phyloP scores from a whole-genome alignment of 35 echinoderm and acorn worm genomes.

The Holothuria glaberrima region DNA sequence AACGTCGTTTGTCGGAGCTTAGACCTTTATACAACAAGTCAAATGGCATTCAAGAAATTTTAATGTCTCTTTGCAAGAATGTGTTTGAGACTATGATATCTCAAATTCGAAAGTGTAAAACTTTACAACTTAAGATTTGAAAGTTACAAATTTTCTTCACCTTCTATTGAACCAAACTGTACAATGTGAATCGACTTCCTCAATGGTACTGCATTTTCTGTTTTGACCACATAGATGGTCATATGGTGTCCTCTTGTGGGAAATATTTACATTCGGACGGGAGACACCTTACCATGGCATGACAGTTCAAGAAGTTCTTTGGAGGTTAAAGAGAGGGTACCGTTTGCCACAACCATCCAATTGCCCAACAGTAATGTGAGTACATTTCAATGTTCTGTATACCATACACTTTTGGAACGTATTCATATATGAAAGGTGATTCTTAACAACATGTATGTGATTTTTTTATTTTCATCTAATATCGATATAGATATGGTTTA shows the following conservation, averaged over 20 bases:
- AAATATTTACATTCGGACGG: slow-evolving; percentile 24
- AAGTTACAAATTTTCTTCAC: no score
- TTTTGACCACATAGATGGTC: slow-evolving; percentile 34
- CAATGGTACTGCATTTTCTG: neutral
- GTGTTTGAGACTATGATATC: no score
- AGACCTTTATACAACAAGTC: no score
- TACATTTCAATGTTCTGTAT: no score
- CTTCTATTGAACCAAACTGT: no score
- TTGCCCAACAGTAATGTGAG: neutral
- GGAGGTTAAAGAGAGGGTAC: neutral
- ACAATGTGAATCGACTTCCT: no score
- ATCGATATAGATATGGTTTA: neutral
- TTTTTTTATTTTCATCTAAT: neutral
- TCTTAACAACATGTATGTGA: neutral
- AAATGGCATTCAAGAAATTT: no score
- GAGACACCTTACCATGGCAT: slow-evolving; percentile 26
- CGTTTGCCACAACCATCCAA: slow-evolving; percentile 3
- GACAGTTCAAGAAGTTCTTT: neutral
- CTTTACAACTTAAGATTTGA: no score
- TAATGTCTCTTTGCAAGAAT: no score
- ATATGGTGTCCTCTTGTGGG: slow-evolving; percentile 31
- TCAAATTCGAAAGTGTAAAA: no score
- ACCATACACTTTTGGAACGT: neutral
- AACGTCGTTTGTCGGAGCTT: no score
- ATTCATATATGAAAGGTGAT: neutral